Evolutionary conservation across 2,888 invertebrate genomes (phyloP), one percentile per base, ranked within the genome.

Genomic region (Metopia argyrocephala): DNA sequence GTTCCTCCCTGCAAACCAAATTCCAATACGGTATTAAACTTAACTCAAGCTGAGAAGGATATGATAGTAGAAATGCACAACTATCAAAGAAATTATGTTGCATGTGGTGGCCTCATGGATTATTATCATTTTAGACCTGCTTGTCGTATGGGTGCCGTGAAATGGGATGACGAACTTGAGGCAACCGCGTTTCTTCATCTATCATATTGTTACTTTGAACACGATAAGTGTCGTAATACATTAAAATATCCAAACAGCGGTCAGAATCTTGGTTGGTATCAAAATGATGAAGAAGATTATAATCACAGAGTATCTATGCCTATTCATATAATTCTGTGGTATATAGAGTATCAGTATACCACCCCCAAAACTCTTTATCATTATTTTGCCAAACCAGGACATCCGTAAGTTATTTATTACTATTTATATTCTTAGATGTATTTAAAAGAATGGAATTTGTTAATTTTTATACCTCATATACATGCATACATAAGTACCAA

Each of bases 171-270:
- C 0, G 82, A 83, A 1, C 76, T 87, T 52, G 85, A 86, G 45
- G 76, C 79, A 45, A 7, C 86, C 21, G 86, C 87, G 12, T 84
- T 84, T 56, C 85, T 86, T 46, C 87, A 87, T 50, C 76, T 82
- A 7, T 83, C 85, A 52, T 85, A 85, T 28, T 87, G 87, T 68
- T 83, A 82, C 7, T 84, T 86, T 84, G 85, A 83, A 0, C 86
- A 86, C 48, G 86, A 86, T 56, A 81, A 85, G 57, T 86, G 86
- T 65, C 86, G 86, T 20, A 86, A 86, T 27, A 87, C 86, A 3
- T 38, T 82, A 4, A 83, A 83, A 1, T 86, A 86, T 25, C 86
- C 83, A 3, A 84, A 82, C 38, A 61, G 87, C 1, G 86, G 86
- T 2, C 86, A 86, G 65, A 86, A 86, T 27, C 83, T 87, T 9